phyloP scores from a whole-genome alignment of 2,888 invertebrate genomes.

The Ariolimax columbianus region DNA sequence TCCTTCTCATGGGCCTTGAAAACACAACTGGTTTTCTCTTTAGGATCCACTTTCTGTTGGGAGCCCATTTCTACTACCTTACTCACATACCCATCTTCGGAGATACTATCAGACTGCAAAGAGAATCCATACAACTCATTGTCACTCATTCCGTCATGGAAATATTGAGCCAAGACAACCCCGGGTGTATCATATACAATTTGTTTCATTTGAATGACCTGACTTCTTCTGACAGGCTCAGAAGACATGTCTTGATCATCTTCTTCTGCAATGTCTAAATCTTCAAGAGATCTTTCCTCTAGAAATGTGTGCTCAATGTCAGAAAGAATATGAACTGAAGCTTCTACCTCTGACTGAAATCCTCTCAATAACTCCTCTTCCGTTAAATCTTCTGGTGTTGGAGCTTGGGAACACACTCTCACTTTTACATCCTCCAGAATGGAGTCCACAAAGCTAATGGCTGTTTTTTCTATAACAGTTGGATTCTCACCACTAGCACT shows the following conservation, averaged over 20 bases:
- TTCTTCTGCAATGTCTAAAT: slow-evolving; percentile 38
- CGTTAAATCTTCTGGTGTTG: slow-evolving; percentile 56
- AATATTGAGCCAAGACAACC: slow-evolving; percentile 83
- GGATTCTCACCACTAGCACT: slow-evolving; percentile 44
- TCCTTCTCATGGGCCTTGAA: slow-evolving; percentile 15
- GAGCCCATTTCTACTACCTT: slow-evolving; percentile 76
- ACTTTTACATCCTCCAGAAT: slow-evolving; percentile 72
- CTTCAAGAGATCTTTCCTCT: slow-evolving; percentile 39
- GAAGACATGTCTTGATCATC: neutral
- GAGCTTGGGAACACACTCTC: slow-evolving; percentile 58
- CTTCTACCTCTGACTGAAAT: neutral
- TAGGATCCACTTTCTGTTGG: slow-evolving; percentile 75
- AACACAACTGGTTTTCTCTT: neutral
- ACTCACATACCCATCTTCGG: slow-evolving; percentile 51
- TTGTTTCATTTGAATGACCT: slow-evolving; percentile 58
- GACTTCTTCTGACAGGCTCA: slow-evolving; percentile 39
- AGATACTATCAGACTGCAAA: slow-evolving; percentile 42
- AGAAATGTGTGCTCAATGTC: neutral
- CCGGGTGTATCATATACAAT: slow-evolving; percentile 81
- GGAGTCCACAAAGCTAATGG: slow-evolving; percentile 72
- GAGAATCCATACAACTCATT: slow-evolving; percentile 60
- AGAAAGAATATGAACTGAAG: neutral
- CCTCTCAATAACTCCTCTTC: slow-evolving; percentile 49
- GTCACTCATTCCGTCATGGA: slow-evolving; percentile 73
- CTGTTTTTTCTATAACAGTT: slow-evolving; percentile 67